These are phyloP conservation scores for Lysandra coridon DNA, from an alignment of 2,888 invertebrate genomes.

Conservation along the genomic window DNA sequence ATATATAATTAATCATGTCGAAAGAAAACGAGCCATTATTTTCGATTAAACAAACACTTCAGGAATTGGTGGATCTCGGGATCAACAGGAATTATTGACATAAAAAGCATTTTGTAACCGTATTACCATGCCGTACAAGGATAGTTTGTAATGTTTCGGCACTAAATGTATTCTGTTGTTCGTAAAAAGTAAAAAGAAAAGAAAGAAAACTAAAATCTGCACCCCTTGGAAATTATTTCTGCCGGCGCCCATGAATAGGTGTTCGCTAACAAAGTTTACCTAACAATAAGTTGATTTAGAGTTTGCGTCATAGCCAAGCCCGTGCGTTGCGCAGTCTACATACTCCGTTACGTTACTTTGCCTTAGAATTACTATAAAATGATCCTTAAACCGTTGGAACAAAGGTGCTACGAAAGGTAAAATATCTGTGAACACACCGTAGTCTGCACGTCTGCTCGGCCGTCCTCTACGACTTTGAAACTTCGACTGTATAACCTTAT, in stretches of 20 bases:
- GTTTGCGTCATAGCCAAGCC: not conserved
- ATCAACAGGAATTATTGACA: no score
- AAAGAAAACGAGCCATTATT: constrained; percentile 3
- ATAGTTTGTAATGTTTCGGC: no score
- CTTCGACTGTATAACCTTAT: constrained; percentile 36
- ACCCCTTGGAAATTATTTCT: no score
- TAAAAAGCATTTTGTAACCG: no score
- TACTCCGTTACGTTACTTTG: constrained; percentile 23
- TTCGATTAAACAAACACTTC: not conserved
- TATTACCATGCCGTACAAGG: no score
- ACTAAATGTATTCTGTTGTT: no score
- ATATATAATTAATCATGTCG: not conserved
- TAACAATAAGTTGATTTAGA: constrained; percentile 29
- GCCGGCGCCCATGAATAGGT: not conserved
- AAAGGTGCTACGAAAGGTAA: not conserved
- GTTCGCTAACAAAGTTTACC: constrained; percentile 17
- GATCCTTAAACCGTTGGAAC: not conserved
- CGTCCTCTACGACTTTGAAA: constrained; percentile 39
- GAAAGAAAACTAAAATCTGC: no score
- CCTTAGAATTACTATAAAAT: not conserved
- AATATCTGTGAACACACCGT: constrained; percentile 25
- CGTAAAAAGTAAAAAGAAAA: no score
- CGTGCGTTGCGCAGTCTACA: constrained; percentile 31
- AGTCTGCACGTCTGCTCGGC: constrained; percentile 33
- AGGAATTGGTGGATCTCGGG: not conserved